Evolutionary conservation across 2,888 invertebrate genomes (phyloP).

Genomic region (Dione juno): DNA sequence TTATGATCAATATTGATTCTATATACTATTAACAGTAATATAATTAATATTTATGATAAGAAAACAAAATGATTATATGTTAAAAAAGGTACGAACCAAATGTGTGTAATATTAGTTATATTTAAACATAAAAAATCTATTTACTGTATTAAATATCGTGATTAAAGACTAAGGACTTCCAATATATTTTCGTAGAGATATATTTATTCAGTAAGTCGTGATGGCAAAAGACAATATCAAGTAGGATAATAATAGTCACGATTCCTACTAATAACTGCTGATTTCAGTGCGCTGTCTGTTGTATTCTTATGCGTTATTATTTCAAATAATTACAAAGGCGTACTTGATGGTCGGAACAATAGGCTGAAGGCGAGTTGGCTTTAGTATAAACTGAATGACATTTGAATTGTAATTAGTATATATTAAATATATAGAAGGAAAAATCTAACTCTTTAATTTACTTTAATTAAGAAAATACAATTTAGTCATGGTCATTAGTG

Average conservation of each 20-base stretch:
- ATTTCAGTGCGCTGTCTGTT: background rate
- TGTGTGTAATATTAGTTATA: no score
- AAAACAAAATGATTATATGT: no score
- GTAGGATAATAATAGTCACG: background rate
- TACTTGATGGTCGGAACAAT: background rate
- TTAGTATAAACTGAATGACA: background rate
- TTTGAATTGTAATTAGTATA: background rate
- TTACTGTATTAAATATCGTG: no score
- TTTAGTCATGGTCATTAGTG: no score
- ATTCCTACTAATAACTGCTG: background rate
- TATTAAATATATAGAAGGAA: background rate
- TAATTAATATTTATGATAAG: no score
- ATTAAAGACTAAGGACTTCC: background rate
- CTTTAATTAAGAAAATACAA: no score
- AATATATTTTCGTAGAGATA: background rate
- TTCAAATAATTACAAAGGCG: slow-evolving; percentile 9
- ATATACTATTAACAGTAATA: no score
- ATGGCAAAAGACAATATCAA: background rate
- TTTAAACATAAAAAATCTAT: no score
- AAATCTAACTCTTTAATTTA: no score
- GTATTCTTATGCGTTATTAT: slow-evolving; percentile 16
- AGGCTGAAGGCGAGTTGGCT: background rate
- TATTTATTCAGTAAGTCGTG: background rate
- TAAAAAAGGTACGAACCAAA: no score
- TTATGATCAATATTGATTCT: no score